Percentiles rank a stretch among this genome's conserved stretches.
phyloP scores from a whole-genome alignment of 1,140 invertebrate species.

The Amyelois transitella region DNA sequence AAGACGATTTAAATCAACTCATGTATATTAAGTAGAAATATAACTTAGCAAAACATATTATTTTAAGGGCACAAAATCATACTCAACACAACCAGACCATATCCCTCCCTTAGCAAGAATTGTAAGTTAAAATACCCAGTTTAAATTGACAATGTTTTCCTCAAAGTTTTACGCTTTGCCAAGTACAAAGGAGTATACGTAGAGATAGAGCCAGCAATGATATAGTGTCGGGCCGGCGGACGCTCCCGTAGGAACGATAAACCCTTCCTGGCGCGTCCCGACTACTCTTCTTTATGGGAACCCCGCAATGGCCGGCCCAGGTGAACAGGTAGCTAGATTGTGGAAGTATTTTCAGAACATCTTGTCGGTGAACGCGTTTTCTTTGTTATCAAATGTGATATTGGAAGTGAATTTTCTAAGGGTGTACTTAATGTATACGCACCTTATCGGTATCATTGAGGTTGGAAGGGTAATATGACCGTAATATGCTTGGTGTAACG shows the following conservation, averaged over 20 bases:
- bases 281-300: slow-evolving; percentile 72
- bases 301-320: slow-evolving; percentile 66
- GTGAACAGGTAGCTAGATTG: slow-evolving; percentile 70
- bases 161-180: slow-evolving; percentile 39
- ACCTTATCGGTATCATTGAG: slow-evolving; percentile 3
- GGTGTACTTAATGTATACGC: slow-evolving; percentile 48
- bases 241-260: slow-evolving; percentile 69
- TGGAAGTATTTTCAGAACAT: slow-evolving; percentile 72
- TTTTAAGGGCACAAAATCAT: background rate
- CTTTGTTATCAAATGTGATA: slow-evolving; percentile 67
- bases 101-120: background rate
- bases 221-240: slow-evolving; percentile 67
- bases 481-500: background rate
- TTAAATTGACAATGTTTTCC: slow-evolving; percentile 47
- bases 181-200: slow-evolving; percentile 51
- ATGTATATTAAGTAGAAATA: too few relatives aligned
- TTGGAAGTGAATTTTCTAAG: slow-evolving; percentile 49
- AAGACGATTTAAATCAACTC: too few relatives aligned
- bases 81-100: background rate
- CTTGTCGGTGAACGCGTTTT: slow-evolving; percentile 67
- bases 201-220: slow-evolving; percentile 66
- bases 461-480: background rate
- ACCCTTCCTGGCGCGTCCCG: slow-evolving; percentile 66
- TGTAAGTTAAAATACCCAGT: background rate
- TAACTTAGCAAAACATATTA: background rate